Conservation (phyloP, 2,797 vertebrate species). For the Tauraco hartlaubi region DNA sequence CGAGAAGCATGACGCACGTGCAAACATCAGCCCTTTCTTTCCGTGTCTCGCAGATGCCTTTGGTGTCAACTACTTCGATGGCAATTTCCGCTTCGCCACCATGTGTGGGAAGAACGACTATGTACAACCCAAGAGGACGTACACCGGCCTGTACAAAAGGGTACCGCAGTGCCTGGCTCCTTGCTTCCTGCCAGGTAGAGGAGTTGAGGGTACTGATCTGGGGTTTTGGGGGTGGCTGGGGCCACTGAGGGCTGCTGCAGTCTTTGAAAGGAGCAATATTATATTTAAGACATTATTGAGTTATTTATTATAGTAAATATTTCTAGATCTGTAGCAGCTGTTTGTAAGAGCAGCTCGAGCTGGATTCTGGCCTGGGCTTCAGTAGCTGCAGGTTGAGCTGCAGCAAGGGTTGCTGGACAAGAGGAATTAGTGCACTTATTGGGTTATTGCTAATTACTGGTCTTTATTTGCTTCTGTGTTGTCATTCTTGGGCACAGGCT, state of each 20-base stretch:
- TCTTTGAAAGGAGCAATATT: neutral
- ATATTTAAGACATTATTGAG: neutral
- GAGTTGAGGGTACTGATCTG: neutral
- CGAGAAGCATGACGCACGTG: fast-evolving
- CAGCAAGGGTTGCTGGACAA: neutral
- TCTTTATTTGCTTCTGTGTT: neutral
- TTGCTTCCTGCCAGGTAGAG: constrained; percentile 49
- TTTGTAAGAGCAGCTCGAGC: neutral
- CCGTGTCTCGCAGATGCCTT: constrained; percentile 19
- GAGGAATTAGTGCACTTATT: neutral
- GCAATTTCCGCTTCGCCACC: constrained; percentile 58
- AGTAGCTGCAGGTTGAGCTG: neutral
- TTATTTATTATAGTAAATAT: neutral
- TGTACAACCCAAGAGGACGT: fast-evolving
- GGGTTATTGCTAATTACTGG: neutral
- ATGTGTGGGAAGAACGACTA: constrained; percentile 29
- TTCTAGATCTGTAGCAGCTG: neutral
- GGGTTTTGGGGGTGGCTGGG: neutral
- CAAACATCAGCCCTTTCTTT: neutral
- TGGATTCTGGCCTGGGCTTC: neutral
- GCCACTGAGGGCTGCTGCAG: neutral
- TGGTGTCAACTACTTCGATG: constrained; percentile 25
- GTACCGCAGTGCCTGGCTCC: neutral
- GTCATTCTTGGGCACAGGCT: neutral
- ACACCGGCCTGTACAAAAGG: neutral